phyloP scores from a whole-genome alignment of 2,888 invertebrate genomes.

The Ennomos erosarius region DNA sequence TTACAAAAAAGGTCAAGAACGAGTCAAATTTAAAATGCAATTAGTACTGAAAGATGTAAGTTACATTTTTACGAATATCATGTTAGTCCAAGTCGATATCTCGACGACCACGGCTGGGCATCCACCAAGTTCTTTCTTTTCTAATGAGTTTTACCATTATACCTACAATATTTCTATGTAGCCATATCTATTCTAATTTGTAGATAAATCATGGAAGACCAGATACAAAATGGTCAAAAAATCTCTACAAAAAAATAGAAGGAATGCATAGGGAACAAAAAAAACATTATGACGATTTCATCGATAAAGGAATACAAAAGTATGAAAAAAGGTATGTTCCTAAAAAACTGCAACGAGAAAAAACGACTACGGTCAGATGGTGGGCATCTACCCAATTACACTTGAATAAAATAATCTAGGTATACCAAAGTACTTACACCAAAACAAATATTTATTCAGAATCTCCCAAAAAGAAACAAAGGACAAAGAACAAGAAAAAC shows the following conservation, averaged over 20 bases:
- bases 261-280: conserved; percentile 47
- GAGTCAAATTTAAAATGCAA: conserved; percentile 45
- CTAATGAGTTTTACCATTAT: no score
- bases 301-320: conserved; percentile 49
- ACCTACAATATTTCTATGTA: background rate
- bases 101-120: no score
- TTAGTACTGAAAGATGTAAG: conserved; percentile 48
- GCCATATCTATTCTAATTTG: conserved; percentile 22
- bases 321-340: conserved; percentile 44
- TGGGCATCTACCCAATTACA: no score
- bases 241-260: conserved; percentile 48
- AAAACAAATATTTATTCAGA: conserved; percentile 20
- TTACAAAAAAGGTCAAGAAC: conserved; percentile 51
- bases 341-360: no score
- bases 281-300: conserved; percentile 51
- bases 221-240: conserved; percentile 37
- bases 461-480: conserved; percentile 14
- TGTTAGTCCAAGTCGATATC: no score
- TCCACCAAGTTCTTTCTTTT: no score
- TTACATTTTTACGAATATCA: no score
- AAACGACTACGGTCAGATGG: no score
- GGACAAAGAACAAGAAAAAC: conserved; percentile 17
- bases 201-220: conserved; percentile 49
- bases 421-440: no score
- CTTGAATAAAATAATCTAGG: no score